Conservation (phyloP, 30 jellyfish, hydroid and myxozoan species). For the Nemopilema nomurai region DNA sequence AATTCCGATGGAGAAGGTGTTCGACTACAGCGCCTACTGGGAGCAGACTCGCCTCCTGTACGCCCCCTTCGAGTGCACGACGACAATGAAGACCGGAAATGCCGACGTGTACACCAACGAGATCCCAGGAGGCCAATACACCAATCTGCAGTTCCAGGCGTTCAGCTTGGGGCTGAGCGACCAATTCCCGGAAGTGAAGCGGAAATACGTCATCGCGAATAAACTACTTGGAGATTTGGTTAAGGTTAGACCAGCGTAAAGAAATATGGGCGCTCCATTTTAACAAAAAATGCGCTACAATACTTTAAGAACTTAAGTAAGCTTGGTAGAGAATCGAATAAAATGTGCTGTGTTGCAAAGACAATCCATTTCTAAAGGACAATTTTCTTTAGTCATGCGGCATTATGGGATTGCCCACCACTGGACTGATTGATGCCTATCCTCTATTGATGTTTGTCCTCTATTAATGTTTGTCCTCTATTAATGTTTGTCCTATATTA, state of each 20-base stretch:
- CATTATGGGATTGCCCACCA: no score
- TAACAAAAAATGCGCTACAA: no score
- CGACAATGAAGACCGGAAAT: slow-evolving; percentile 98
- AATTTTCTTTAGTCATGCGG: no score
- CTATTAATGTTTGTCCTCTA: not conserved
- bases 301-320: no score
- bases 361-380: no score
- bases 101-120: slow-evolving; percentile 97
- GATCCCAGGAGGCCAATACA: slow-evolving; percentile 99
- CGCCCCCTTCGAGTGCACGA: slow-evolving; percentile 99
- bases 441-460: no score
- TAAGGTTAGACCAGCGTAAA: slow-evolving; percentile 73
- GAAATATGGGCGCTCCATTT: no score
- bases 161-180: slow-evolving; percentile 98
- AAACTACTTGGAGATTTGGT: slow-evolving; percentile 93
- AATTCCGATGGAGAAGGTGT: slow-evolving; percentile 73
- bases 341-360: no score
- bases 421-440: no score
- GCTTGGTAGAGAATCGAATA: no score
- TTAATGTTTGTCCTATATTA: not conserved
- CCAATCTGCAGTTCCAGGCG: slow-evolving; percentile 99
- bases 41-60: slow-evolving; percentile 96
- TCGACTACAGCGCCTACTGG: slow-evolving; percentile 95
- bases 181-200: slow-evolving; percentile 92
- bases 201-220: slow-evolving; percentile 92